Percentiles rank a stretch among this genome's conserved stretches.
Evolutionary conservation across 2,113 vertebrate genomes (phyloP).

Genomic region (Petrocephalus zakoni): DNA sequence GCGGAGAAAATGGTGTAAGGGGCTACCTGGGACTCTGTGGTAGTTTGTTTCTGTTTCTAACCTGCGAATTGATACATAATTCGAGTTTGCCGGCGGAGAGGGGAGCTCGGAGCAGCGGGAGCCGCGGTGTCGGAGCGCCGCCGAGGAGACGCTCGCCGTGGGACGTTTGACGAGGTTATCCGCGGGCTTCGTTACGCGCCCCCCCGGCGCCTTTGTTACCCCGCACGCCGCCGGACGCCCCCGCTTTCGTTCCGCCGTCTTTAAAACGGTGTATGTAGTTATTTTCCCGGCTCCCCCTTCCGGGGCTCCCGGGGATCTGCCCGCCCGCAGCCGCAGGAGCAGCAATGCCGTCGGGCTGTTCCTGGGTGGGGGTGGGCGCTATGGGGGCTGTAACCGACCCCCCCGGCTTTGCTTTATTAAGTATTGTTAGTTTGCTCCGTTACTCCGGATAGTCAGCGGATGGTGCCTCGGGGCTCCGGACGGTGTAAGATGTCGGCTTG

Average conservation of each 20-base stretch:
- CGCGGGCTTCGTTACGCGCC: background rate
- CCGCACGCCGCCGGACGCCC: background rate
- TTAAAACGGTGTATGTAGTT: background rate
- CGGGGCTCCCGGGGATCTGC: too few relatives aligned
- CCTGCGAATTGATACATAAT: background rate
- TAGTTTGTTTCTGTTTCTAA: background rate
- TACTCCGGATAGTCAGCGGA: background rate
- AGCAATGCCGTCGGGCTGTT: conserved; percentile 5
- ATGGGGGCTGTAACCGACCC: background rate
- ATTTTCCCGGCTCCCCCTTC: background rate
- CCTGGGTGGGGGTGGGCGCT: background rate
- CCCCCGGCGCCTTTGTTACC: background rate
- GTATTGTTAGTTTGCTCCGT: background rate
- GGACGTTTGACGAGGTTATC: background rate
- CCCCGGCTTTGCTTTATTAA: background rate
- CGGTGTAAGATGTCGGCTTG: background rate
- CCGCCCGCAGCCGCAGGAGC: background rate
- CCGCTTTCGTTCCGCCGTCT: background rate
- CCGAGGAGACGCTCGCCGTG: background rate
- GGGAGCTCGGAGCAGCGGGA: background rate
- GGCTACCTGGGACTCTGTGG: background rate
- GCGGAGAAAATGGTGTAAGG: conserved; percentile 2
- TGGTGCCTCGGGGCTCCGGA: background rate
- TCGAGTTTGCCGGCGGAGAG: background rate
- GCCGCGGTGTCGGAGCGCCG: background rate